phyloP scores from a whole-genome alignment of 2,797 vertebrate genomes.

The Pachyuromys duprasi region DNA sequence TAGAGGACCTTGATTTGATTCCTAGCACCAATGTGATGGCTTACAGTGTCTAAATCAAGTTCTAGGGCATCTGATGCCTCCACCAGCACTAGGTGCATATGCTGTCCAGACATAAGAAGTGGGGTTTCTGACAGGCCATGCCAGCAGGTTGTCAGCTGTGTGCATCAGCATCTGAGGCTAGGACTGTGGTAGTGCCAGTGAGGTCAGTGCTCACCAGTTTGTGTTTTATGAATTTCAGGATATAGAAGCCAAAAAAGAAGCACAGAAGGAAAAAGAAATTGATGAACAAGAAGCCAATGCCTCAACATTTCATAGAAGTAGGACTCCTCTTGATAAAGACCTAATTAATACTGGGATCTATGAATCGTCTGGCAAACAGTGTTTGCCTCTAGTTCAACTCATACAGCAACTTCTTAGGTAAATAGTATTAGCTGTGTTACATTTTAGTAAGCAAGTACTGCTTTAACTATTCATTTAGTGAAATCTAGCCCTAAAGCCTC shows the following conservation, averaged over 20 bases:
- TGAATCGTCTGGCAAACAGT: conserved; percentile 97
- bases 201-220: not conserved
- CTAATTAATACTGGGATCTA: conserved; percentile 99
- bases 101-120: not conserved
- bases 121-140: not conserved
- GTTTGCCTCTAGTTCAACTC: conserved; percentile 96
- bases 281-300: conserved; percentile 98
- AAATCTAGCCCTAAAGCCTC: not conserved
- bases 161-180: not conserved
- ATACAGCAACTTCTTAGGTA: conserved; percentile 98
- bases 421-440: not conserved
- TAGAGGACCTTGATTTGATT: not conserved
- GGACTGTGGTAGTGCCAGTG: not conserved
- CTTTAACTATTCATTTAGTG: conserved; percentile 26
- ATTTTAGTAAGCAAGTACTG: not conserved
- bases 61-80: not conserved
- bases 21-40: not conserved
- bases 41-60: not conserved
- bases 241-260: conserved; percentile 99
- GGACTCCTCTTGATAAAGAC: conserved; percentile 97
- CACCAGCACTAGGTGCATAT: not conserved
- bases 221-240: conserved; percentile 88
- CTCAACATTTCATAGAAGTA: conserved; percentile 95
- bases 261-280: conserved; percentile 99
- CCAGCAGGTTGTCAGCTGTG: not conserved